These are phyloP conservation scores for Punctoribates punctum DNA, from an alignment of 2,888 invertebrate genomes.

Conservation along the genomic window DNA sequence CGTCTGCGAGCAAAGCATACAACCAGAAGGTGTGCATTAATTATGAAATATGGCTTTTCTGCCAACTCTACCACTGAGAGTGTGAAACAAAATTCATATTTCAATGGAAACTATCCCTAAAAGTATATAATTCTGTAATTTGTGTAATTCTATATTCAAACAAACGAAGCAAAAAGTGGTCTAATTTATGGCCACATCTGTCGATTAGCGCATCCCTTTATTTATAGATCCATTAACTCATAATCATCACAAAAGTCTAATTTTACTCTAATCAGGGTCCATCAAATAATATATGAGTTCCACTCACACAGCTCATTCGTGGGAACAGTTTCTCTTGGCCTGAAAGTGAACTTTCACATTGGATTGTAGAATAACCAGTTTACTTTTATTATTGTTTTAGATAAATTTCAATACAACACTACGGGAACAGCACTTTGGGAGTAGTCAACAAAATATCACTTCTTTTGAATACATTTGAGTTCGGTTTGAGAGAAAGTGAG, in stretches of 20 bases:
- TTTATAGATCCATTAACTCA: neutral
- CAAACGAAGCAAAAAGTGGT: neutral
- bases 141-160: neutral
- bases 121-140: neutral
- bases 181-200: conserved; percentile 16
- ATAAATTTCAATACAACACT: too few relatives aligned
- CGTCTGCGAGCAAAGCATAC: neutral
- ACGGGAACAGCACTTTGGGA: too few relatives aligned
- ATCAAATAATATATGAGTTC: neutral
- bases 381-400: too few relatives aligned
- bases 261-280: neutral
- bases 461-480: too few relatives aligned
- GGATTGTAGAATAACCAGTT: too few relatives aligned
- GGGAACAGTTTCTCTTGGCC: neutral
- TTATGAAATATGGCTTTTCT: conserved; percentile 1
- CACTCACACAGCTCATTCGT: neutral
- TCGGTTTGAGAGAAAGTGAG: too few relatives aligned
- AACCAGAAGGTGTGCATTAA: neutral
- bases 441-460: too few relatives aligned
- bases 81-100: neutral
- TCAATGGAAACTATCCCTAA: neutral
- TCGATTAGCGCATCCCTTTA: neutral
- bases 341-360: too few relatives aligned
- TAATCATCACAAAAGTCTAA: neutral
- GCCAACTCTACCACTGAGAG: neutral